These are phyloP conservation scores for Rhamnusium bicolor DNA, from an alignment of 2,888 invertebrate species.

Conservation along the genomic window DNA sequence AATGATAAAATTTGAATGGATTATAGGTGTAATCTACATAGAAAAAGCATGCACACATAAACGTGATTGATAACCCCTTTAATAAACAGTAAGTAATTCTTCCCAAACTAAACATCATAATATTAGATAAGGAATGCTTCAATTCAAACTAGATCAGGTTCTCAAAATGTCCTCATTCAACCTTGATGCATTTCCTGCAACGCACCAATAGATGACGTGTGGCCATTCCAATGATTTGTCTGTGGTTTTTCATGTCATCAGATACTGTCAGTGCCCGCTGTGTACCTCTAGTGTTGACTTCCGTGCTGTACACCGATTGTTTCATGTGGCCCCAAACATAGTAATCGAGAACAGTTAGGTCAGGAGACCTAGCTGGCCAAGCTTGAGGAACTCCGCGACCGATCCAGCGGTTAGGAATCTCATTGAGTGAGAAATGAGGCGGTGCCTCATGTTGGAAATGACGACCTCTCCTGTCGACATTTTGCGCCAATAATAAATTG, in stretches of 20 bases:
- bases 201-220: background rate
- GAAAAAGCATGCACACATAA: background rate
- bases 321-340: background rate
- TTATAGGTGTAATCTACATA: background rate
- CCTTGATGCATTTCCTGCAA: background rate
- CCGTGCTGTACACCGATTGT: background rate
- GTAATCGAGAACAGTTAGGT: background rate
- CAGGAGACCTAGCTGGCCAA: background rate
- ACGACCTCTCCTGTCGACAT: background rate
- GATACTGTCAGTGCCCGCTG: background rate
- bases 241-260: background rate
- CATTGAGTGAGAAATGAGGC: background rate
- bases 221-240: background rate
- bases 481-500: constrained; percentile 9
- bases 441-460: background rate
- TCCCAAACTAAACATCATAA: background rate
- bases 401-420: constrained; percentile 3
- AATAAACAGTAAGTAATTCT: background rate
- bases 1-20: background rate
- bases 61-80: background rate
- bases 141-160: background rate
- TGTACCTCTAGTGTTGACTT: background rate
- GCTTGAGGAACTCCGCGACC: too few species aligned
- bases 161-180: background rate
- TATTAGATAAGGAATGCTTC: background rate